phyloP scores from a whole-genome alignment of 2,113 vertebrate genomes.

The Holacanthus passer region DNA sequence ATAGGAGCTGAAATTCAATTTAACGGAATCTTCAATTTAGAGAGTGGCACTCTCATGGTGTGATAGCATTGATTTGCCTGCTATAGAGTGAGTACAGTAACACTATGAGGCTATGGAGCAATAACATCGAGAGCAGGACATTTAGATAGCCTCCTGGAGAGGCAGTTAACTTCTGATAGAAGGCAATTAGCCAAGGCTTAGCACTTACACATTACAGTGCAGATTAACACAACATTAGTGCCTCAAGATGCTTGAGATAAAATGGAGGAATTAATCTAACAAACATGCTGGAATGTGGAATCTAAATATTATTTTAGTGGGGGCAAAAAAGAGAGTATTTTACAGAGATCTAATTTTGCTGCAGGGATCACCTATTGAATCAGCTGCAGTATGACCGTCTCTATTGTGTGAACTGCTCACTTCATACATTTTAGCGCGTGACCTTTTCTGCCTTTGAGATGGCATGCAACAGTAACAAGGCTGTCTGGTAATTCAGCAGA shows the following conservation, averaged over 20 bases:
- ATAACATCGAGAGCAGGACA: conserved; percentile 3
- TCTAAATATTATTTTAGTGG: neutral
- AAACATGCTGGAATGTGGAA: neutral
- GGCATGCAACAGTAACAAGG: neutral
- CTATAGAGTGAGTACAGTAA: neutral
- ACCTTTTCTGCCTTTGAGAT: conserved; percentile 44
- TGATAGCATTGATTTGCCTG: conserved; percentile 9
- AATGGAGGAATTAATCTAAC: conserved; percentile 2
- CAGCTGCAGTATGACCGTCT: neutral
- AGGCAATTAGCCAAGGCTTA: conserved; percentile 38
- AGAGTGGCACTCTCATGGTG: neutral
- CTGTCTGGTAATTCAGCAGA: conserved; percentile 22
- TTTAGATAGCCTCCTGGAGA: conserved; percentile 24
- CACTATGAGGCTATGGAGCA: conserved; percentile 7
- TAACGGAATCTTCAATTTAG: neutral
- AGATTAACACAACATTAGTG: conserved; percentile 35
- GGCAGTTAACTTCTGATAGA: conserved; percentile 34
- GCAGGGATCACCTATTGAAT: neutral
- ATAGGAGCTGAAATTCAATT: neutral
- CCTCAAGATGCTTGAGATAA: conserved; percentile 38
- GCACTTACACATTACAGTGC: conserved; percentile 9
- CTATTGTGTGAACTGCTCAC: neutral
- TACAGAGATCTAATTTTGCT: neutral
- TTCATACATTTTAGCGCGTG: conserved; percentile 5
- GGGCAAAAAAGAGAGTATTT: neutral